Base-by-base conservation (phyloP, 1,140 invertebrate genomes). In the Cepaea nemoralis region DNA sequence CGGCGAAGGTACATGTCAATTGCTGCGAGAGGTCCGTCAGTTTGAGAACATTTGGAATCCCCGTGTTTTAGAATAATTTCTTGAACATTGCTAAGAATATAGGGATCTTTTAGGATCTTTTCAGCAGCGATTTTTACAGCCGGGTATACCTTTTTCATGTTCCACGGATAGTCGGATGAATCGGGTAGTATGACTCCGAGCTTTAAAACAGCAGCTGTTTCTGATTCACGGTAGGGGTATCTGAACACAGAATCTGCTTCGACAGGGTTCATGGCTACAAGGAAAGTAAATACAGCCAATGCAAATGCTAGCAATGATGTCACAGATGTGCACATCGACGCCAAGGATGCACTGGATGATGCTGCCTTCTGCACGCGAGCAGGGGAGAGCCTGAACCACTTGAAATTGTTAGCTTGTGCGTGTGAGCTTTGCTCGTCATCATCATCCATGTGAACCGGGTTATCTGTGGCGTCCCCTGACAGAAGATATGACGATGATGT, bases 21-120 rank as follows among this genome's bases (percentile, higher is more conserved):
- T 27, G 59, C 35, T 16, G 39, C 45, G 6, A 66, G 74, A 81
- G 85, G 66, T 1, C 69, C 69, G 27, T 40, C 40, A 8, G 35
- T 40, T 1, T 70, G 1, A 22, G 40, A 39, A 31, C 69, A 70
- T 22, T 42, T 39, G 35, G 69, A 70, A 42, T 70, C 69, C 10
- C 16, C 69, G n/a, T 39, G 10, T 10, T 37, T 70, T 3, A 70
- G 22, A n/a, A 70, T 22, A 31, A 70, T 40, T 5, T 70, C 3
- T 63, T 63, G 27, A 0, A 63, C 59, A 31, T 63, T 31, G 27
- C n/a, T 63, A 81, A 86, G 45, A 80, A 81, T 63, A 85, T 80
- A 19, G 82, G 81, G n/a, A 59, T 48, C 3, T 83, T 79, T 55
- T 39, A 74, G n/a, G 37, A 48, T 8, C 80, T 67, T 31, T 27